Evolutionary conservation across 2,888 invertebrate species (phyloP), one percentile per base, ranked within the genome.

Genomic region (Trichopoda pennipes): DNA sequence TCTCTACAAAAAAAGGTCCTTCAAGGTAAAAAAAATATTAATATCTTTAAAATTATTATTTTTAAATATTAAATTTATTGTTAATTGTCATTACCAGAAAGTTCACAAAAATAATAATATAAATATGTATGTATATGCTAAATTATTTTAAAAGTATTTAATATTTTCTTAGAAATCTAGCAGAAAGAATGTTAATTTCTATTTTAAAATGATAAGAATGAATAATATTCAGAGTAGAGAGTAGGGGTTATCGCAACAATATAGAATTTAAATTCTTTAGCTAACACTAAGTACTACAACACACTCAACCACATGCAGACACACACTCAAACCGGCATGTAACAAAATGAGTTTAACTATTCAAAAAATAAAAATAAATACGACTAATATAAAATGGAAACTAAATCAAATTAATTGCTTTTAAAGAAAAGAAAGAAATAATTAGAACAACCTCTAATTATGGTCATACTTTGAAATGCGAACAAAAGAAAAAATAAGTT

Each of bases 381-480:
- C 17, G 8, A 66, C 53, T 72, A 8, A 72, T 73, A 53, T 49
- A 21, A 60, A 68, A 76, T 76, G 23, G 21, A 53, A 69, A 69
- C 58, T 42, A 42, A 60, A 60, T 9, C 56, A 77, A 74, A 77
- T 76, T 69, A 83, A 69, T 83, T 73, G 69, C 60, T 55, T 64
- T 80, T 64, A 69, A 60, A 79, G 74, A 82, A 28, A 47, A 49
- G 42, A 68, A 73, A 74, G 35, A 80, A 61, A 78, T 81, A 79
- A 82, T 72, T 75, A 79, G 82, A 82, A 79, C 82, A 66, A 61
- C 42, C 60, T 66, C 76, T 73, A 73, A 76, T 73, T 70, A 80
- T 80, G 79, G 73, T 74, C 68, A 74, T 61, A 49, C 60, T 49
- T 55, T 47, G 10, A 61, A 53, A 73, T n/a, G 44, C 14, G 17